Evolutionary conservation across 2,888 invertebrate species (phyloP), one percentile per base, ranked within the genome.

Genomic region (Lysandra coridon): DNA sequence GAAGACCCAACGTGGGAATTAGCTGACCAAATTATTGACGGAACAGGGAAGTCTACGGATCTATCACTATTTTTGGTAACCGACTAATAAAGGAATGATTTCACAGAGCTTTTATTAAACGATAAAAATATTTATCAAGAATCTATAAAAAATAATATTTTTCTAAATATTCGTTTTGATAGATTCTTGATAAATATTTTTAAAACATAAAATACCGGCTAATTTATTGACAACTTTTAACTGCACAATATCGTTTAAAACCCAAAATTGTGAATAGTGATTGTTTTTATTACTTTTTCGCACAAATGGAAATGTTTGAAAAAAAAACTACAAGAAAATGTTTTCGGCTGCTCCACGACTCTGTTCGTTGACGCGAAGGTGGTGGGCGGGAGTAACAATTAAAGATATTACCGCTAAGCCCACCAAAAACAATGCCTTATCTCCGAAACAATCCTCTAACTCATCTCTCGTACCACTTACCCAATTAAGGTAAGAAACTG

Each of bases 301-400:
- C 40, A 5, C 40, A 40, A 44, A 44, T 44, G 44, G 0, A 44
- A 44, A 44, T 44, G 1, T 44, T 7, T 44, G 7, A 44, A 44
- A 44, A 44, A 23, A 44, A 44, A 44, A 10, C 6, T 44, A 64
- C 49, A 79, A 62, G n/a, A 17, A 2, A 79, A 33, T 64, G 10
- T 64, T 69, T 0, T 69, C 78, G 17, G 0, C 83, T 14, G 57
- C 87, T 88, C 89, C 81, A 87, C 78, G 2, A 49, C 5, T 78
- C 80, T 87, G 80, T 83, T 79, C 80, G 78, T 49, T 23, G 89
- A 89, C 86, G 83, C 84, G 83, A 87, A 88, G 89, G 91, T 90
- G 88, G 91, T 87, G 81, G 83, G 81, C 80, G 89, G 89, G 90
- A 90, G 90, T 91, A 86, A 90, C 91, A 91, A 91, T 91, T 91